A percentile compares a stretch with the other conserved stretches of the same genome.
phyloP scores from a whole-genome alignment of 2,888 invertebrate genomes.

The Mamestra brassicae region DNA sequence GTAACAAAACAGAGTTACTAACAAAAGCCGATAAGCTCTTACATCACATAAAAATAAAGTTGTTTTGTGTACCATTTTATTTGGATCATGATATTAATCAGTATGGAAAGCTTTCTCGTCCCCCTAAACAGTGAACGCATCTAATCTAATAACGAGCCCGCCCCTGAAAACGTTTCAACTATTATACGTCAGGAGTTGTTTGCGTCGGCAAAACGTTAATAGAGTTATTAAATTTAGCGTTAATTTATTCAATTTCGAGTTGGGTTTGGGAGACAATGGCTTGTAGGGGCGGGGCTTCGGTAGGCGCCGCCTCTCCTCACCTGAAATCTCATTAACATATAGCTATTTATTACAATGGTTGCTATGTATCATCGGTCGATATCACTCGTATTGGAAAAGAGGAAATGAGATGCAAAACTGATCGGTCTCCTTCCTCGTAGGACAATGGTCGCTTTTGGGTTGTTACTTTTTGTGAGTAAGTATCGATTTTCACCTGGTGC shows the following conservation, averaged over 20 bases:
- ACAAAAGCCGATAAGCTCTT: constrained; percentile 56
- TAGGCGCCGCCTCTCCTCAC: constrained; percentile 80
- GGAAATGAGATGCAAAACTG: constrained; percentile 55
- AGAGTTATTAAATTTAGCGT: constrained; percentile 89
- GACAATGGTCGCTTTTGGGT: constrained; percentile 24
- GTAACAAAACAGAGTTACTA: neutral
- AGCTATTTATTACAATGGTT: constrained; percentile 60
- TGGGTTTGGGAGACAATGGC: constrained; percentile 82
- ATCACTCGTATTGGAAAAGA: constrained; percentile 41
- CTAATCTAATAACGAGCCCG: constrained; percentile 85
- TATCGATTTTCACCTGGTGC: constrained; percentile 47
- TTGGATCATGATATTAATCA: constrained; percentile 75
- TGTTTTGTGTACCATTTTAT: constrained; percentile 66
- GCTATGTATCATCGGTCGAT: constrained; percentile 68
- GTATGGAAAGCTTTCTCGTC: constrained; percentile 81
- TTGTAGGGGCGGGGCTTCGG: constrained; percentile 81
- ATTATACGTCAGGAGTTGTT: constrained; percentile 86
- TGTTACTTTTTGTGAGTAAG: constrained; percentile 10
- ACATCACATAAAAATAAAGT: constrained; percentile 62
- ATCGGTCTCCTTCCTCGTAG: constrained; percentile 34
- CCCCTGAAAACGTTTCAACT: constrained; percentile 82
- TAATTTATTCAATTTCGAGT: constrained; percentile 89
- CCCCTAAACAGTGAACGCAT: constrained; percentile 76
- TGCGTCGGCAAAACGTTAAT: constrained; percentile 86
- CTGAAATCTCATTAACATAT: constrained; percentile 81